Evolutionary conservation across 2,888 invertebrate genomes (phyloP).

Genomic region (Idaea straminata): DNA sequence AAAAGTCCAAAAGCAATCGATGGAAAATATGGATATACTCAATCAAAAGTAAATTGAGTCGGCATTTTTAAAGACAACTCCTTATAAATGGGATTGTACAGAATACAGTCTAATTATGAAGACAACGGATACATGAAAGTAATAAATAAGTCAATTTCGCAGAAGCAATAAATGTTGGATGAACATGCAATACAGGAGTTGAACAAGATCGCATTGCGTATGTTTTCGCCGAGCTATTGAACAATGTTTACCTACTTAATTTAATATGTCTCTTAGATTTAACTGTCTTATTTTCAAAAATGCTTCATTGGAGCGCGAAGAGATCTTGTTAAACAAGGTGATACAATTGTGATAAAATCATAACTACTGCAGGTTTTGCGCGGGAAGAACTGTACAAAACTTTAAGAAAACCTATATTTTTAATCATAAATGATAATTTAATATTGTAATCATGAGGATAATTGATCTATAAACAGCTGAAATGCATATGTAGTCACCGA

Average conservation of each 20-base stretch:
- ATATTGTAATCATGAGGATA: not conserved
- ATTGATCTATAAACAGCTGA: not conserved
- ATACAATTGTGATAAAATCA: too few species aligned
- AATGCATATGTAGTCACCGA: constrained; percentile 13
- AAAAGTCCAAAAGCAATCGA: not conserved
- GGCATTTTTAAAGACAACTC: not conserved
- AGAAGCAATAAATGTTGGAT: constrained; percentile 14
- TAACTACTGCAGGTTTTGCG: too few species aligned
- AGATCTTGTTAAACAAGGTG: too few species aligned
- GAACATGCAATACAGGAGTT: constrained; percentile 12
- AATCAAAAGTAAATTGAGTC: not conserved
- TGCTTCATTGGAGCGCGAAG: not conserved
- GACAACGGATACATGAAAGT: constrained; percentile 5
- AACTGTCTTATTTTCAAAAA: not conserved
- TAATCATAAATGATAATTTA: too few species aligned
- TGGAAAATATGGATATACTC: not conserved
- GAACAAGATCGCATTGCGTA: constrained; percentile 15
- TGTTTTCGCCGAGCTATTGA: constrained; percentile 10
- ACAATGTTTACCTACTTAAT: not conserved
- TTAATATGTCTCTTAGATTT: too few species aligned
- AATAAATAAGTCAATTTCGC: constrained; percentile 14
- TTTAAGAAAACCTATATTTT: too few species aligned
- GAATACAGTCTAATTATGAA: not conserved
- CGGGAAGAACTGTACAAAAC: too few species aligned
- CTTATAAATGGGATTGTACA: not conserved